Conservation (phyloP, 2,113 vertebrate genomes). For the Cepphus grylle region DNA sequence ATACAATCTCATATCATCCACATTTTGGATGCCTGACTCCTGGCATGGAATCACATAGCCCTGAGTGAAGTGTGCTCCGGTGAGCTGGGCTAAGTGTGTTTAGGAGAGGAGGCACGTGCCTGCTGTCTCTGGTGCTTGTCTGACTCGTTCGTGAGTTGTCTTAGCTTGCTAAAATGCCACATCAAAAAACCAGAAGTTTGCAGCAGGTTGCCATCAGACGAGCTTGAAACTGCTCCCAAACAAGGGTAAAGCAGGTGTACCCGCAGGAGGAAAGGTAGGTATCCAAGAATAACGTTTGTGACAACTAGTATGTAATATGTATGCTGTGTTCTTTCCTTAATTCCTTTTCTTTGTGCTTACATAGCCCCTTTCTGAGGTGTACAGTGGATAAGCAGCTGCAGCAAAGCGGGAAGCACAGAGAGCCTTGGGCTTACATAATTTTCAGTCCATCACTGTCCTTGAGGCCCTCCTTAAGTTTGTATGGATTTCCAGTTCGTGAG, state of each 20-base stretch:
- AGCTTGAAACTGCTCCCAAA: not conserved
- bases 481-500: not conserved
- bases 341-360: not conserved
- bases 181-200: not conserved
- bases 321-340: not conserved
- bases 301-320: not conserved
- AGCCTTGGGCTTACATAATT: not conserved
- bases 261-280: not conserved
- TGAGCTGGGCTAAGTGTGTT: not conserved
- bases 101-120: not conserved
- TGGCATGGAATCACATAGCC: not conserved
- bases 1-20: accelerated
- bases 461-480: not conserved
- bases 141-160: accelerated
- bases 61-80: not conserved
- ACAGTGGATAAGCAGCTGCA: not conserved
- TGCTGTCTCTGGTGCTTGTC: not conserved
- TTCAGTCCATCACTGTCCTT: not conserved
- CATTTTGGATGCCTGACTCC: not conserved
- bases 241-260: not conserved
- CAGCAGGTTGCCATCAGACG: not conserved
- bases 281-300: not conserved
- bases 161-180: not conserved
- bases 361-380: not conserved
- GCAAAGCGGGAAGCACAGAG: not conserved